A percentile compares a stretch with the other conserved stretches of the same genome.
These are phyloP conservation scores for Subanguina moxae DNA, from an alignment of 1,140 invertebrate genomes.

Conservation along the genomic window DNA sequence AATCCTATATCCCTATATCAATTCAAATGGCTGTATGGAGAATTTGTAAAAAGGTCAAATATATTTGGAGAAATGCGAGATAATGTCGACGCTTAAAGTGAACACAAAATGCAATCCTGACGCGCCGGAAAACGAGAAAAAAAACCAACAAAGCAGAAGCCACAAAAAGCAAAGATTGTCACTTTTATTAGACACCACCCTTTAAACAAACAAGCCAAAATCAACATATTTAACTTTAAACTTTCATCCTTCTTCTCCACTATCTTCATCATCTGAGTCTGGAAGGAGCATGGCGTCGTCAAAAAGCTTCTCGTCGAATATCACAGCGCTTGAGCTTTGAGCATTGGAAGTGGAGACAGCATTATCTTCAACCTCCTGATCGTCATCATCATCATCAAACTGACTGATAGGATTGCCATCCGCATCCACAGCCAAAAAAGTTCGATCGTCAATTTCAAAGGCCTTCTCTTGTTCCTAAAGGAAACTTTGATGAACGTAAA, in stretches of 20 bases:
- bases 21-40: no score
- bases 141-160: no score
- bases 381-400: constrained; percentile 38
- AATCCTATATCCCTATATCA: no score
- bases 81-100: no score
- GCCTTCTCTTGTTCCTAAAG: constrained; percentile 45
- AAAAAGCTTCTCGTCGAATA: constrained; percentile 46
- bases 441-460: constrained; percentile 57
- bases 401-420: constrained; percentile 31
- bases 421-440: constrained; percentile 42
- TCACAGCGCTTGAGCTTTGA: constrained; percentile 6
- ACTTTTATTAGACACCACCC: no score
- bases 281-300: constrained; percentile 36
- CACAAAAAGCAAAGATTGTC: no score
- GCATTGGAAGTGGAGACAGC: background rate
- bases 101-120: no score
- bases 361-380: constrained; percentile 5
- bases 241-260: background rate
- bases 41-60: no score
- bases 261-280: constrained; percentile 37
- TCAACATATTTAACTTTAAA: background rate
- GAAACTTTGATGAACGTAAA: background rate
- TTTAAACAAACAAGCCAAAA: no score
- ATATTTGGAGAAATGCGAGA: no score
- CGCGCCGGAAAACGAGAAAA: no score